A percentile compares a stretch with the other conserved stretches of the same genome.
Conservation (phyloP, 2,113 vertebrate genomes). For the Martes martes region DNA sequence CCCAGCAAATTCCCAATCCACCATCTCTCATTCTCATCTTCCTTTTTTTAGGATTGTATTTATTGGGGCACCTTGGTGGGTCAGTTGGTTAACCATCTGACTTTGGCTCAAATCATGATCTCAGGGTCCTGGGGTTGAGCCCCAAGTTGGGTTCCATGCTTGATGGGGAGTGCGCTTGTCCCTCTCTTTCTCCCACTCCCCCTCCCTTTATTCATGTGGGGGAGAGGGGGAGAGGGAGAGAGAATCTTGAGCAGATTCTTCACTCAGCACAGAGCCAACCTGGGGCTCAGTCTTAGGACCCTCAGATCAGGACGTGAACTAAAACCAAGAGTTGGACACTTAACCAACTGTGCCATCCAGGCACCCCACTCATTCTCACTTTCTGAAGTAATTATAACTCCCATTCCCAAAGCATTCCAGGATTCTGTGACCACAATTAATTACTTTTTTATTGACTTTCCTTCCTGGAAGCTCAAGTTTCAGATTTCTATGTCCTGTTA, state of each 20-base stretch:
- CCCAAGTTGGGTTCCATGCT: neutral
- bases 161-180: neutral
- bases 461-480: neutral
- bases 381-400: neutral
- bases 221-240: neutral
- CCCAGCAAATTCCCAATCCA: neutral
- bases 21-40: neutral
- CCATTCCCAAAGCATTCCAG: neutral
- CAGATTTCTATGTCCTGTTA: neutral
- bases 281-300: neutral
- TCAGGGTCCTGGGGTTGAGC: neutral
- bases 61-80: neutral
- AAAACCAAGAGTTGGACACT: neutral
- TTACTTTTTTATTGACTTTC: neutral
- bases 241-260: neutral
- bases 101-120: neutral
- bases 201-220: neutral
- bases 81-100: neutral
- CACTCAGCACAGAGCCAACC: neutral
- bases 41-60: no score
- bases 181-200: neutral
- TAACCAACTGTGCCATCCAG: neutral
- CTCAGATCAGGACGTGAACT: neutral
- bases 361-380: neutral
- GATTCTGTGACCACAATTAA: neutral